Evolutionary conservation across 92 coral and sea anemone species (phyloP).

Genomic region (Parazoanthus swiftii): DNA sequence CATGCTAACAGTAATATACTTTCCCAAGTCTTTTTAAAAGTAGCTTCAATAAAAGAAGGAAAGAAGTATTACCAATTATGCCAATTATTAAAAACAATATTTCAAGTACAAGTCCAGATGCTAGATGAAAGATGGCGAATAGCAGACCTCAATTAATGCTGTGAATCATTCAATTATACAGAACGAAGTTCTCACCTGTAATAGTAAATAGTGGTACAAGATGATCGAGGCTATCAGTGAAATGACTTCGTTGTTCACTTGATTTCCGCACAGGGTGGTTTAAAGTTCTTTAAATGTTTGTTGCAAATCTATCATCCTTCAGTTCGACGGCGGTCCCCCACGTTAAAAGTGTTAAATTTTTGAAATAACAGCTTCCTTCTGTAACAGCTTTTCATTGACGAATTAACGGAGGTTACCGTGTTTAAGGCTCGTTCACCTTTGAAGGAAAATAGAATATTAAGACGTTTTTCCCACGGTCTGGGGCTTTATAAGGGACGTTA

Average conservation of each 20-base stretch:
- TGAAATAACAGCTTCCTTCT: slow-evolving; percentile 1
- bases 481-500: slow-evolving; percentile 1
- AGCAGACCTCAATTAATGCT: too few relatives aligned
- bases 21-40: too few relatives aligned
- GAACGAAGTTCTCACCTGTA: not conserved
- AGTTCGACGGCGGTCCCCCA: not conserved
- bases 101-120: not conserved
- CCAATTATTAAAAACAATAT: not conserved
- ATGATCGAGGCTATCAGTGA: not conserved
- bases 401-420: slow-evolving; percentile 1
- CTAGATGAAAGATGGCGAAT: not conserved
- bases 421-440: not conserved
- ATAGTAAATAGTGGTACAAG: not conserved
- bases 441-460: not conserved
- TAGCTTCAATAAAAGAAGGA: too few relatives aligned
- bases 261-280: not conserved
- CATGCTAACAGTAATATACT: not conserved
- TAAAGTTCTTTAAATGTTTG: not conserved
- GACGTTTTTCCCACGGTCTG: slow-evolving; percentile 44
- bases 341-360: not conserved
- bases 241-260: not conserved
- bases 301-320: not conserved
- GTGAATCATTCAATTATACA: not conserved
- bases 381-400: slow-evolving; percentile 7
- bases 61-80: too few relatives aligned